Evolutionary conservation across 2,113 vertebrate genomes (phyloP), one percentile per base, ranked within the genome.

Genomic region (Ctenomys sociabilis): DNA sequence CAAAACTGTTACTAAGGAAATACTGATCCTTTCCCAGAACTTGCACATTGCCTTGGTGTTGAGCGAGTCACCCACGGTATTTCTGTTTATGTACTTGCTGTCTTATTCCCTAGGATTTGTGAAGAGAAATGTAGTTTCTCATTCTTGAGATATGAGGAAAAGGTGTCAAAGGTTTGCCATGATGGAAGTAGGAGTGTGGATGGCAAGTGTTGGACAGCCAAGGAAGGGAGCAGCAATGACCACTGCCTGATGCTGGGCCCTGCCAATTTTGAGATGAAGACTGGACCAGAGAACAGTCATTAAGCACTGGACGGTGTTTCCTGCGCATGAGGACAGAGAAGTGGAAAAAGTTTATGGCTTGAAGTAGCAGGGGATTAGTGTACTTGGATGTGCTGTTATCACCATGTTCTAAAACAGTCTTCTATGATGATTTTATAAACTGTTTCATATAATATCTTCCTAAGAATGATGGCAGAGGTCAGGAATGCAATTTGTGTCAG

Each of bases 51-150:
- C 57, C 8, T 8, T 82, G 6, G 37, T 26, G 37, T 61, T 68
- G 49, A 49, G 49, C 49, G 10, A 7, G 49, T 49, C 10, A 49
- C 49, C 49, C 49, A 49, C 5, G 10, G 10, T 10, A 49, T 49
- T 49, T 49, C 49, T 88, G 24, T n/a, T 88, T n/a, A 80, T 49
- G 61, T 1, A 43, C 30, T 9, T 92, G 43, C 57, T 72, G 9
- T 72, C 80, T 85, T 43, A 14, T 82, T 87, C 75, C 35, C n/a
- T 75, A 81, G 24, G 32, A 75, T 85, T 24, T 82, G 19, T 85
- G 32, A 68, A 70, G n/a, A 92, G 59, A 82, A 70, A 70, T 30
- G 59, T 68, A 82, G 88, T n/a, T n/a, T n/a, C n/a, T n/a, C n/a
- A 80, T 7, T 26, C 7, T 68, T 28, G 35, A 49, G 3, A 1